These are phyloP conservation scores for Smittia sp. DNA, from an alignment of 2,888 invertebrate species.

Conservation along the genomic window DNA sequence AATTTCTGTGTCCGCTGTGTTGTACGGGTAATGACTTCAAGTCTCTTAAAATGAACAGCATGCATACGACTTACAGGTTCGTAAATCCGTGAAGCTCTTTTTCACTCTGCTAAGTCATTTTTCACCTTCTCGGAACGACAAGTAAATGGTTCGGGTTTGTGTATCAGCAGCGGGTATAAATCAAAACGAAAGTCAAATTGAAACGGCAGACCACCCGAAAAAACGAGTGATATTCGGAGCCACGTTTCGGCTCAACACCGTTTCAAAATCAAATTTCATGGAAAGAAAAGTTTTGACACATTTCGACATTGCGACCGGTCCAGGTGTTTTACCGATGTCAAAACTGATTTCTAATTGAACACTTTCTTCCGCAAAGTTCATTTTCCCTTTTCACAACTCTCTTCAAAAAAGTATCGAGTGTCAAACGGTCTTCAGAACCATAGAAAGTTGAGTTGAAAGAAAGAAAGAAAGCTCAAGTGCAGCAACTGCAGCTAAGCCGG, in stretches of 20 bases:
- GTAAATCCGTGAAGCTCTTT: neutral
- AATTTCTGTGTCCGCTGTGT: slow-evolving; percentile 1
- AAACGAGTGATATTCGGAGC: too few relatives aligned
- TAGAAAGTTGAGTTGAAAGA: too few relatives aligned
- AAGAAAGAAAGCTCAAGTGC: too few relatives aligned
- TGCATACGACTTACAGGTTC: neutral
- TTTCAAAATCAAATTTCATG: too few relatives aligned
- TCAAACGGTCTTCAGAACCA: too few relatives aligned
- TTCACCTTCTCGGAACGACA: neutral
- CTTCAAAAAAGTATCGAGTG: too few relatives aligned
- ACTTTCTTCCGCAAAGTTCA: neutral
- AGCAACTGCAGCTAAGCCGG: too few relatives aligned
- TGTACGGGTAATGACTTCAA: neutral
- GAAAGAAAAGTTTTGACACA: neutral
- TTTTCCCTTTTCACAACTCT: too few relatives aligned
- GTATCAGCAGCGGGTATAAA: too few relatives aligned
- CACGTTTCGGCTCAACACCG: too few relatives aligned
- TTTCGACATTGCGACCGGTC: neutral
- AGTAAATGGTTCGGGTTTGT: too few relatives aligned
- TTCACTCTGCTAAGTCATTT: neutral
- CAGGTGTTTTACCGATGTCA: slow-evolving; percentile 4
- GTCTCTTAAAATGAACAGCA: neutral
- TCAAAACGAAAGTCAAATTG: neutral
- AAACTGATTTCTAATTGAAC: neutral
- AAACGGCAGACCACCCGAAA: neutral